Evolutionary conservation across 2,113 vertebrate species (phyloP).

Genomic region (Periophthalmodon schlosseri): DNA sequence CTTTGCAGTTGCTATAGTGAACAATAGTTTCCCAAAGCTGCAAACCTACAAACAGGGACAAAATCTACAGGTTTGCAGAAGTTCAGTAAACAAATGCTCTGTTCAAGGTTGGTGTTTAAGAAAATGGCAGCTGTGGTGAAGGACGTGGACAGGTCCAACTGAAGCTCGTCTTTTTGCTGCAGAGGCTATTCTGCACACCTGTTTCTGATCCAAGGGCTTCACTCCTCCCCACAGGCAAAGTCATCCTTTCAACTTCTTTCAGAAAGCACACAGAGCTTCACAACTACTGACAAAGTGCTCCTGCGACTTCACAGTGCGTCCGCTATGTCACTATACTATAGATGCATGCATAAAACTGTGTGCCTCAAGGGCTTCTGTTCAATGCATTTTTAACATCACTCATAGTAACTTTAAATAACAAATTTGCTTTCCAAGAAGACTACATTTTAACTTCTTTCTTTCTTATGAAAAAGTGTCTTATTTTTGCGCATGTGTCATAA

Average conservation of each 20-base stretch:
- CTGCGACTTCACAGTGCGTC: conserved; percentile 40
- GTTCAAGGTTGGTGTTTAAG: conserved; percentile 56
- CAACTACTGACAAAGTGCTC: conserved; percentile 58
- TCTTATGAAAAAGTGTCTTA: background rate
- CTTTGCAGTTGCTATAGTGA: background rate
- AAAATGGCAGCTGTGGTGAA: conserved; percentile 36
- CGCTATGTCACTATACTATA: conserved; percentile 32
- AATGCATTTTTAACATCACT: background rate
- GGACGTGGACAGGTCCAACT: conserved; percentile 43
- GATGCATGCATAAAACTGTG: conserved; percentile 33
- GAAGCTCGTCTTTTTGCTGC: conserved; percentile 53
- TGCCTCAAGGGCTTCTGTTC: background rate
- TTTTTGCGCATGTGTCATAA: background rate
- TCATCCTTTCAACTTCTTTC: conserved; percentile 71
- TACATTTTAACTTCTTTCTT: background rate
- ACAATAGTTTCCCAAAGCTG: background rate
- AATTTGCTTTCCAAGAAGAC: background rate
- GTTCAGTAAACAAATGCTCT: conserved; percentile 46
- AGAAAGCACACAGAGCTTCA: conserved; percentile 71
- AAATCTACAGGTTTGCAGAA: conserved; percentile 27
- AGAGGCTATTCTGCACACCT: conserved; percentile 59
- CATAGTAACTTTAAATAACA: background rate
- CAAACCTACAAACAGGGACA: conserved; percentile 4
- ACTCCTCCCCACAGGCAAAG: conserved; percentile 78
- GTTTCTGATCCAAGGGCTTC: conserved; percentile 65